These are phyloP conservation scores for Ommatoiulus sabulosus DNA, from an alignment of 2,888 invertebrate genomes.

Conservation along the genomic window DNA sequence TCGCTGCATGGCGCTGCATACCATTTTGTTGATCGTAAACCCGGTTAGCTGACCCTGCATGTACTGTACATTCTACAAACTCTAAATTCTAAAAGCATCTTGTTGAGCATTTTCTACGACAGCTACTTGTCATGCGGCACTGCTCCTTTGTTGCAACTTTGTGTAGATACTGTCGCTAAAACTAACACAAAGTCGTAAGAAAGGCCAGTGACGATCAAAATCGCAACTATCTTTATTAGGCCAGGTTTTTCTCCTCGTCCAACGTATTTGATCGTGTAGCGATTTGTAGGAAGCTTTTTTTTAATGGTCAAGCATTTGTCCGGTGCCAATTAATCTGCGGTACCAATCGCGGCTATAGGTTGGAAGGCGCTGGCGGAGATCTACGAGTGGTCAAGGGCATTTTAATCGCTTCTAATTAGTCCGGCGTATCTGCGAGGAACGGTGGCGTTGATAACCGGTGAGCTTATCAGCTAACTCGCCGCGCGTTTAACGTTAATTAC, in stretches of 20 bases:
- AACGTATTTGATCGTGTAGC: background rate
- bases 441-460: constrained; percentile 28
- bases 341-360: background rate
- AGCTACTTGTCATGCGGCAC: no score
- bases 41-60: no score
- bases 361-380: background rate
- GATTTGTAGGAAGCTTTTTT: background rate
- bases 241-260: background rate
- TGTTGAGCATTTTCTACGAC: no score
- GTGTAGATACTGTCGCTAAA: no score
- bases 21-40: no score
- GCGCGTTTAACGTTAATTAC: constrained; percentile 20
- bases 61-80: no score
- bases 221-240: background rate
- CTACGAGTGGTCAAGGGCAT: background rate
- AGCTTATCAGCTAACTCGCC: constrained; percentile 1
- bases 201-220: no score
- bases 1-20: no score
- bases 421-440: background rate
- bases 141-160: no score
- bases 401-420: background rate
- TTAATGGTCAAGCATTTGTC: background rate
- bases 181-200: background rate
- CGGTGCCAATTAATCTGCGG: background rate
- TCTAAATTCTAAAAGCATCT: no score